Evolutionary conservation across 1,140 invertebrate genomes (phyloP), one percentile per base, ranked within the genome.

Genomic region (Sinella curviseta): DNA sequence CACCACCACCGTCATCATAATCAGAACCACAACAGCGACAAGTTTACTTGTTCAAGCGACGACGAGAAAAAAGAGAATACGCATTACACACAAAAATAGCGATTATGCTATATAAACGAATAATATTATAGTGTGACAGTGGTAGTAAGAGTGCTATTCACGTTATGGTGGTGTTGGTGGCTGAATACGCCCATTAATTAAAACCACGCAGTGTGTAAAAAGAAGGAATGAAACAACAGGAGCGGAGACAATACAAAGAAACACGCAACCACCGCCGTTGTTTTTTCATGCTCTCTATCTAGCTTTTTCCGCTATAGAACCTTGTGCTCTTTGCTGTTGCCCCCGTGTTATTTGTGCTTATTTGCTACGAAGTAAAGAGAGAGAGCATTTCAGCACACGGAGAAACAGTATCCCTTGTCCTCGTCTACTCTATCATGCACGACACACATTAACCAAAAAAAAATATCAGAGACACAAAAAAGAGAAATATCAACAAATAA

Each of bases 171-270:
- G 65, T 70, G 65, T 70, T 70, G 65, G 78, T 82, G 78, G 70
- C 77, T 55, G 78, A 77, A 80, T 54, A 82, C 81, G 78, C 78
- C 81, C 81, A 79, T 80, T 82, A 82, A 82, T 82, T 82, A 82
- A 82, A 82, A 79, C 17, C 55, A 36, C 48, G 78, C 54, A 65
- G 30, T 74, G 65, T 81, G 36, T 36, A 75, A 77, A 48, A 76
- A 30, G 65, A 35, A 54, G 75, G 70, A 31, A 74, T 24, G 75
- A 80, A 77, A 80, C 74, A 81, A 70, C 60, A 67, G 28, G 26
- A 79, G 70, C 65, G 65, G 65, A 70, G 65, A 70, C 65, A 70
- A 31, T 12, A 70, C 65, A 70, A 70, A 70, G 65, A 70, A 70
- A 70, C 65, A 80, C 76, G 79, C 79, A 80, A 80, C 77, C 55